Conservation (phyloP, 2,888 invertebrate genomes). For the Pherbina coryleti region DNA sequence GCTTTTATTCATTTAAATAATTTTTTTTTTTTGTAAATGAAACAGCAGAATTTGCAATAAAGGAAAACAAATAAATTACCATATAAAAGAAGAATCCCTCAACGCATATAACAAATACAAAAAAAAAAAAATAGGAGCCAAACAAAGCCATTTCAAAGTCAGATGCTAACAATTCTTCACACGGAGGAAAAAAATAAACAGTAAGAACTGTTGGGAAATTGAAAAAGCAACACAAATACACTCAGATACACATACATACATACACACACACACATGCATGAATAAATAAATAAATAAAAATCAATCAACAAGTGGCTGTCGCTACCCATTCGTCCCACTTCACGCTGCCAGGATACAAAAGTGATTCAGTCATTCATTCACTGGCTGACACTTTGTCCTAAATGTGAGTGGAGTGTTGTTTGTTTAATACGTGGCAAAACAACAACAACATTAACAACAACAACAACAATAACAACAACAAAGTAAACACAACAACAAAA, state of each 20-base stretch:
- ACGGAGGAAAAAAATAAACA: background rate
- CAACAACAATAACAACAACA: too few relatives aligned
- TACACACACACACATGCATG: background rate
- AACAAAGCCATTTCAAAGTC: background rate
- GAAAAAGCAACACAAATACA: background rate
- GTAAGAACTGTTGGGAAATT: background rate
- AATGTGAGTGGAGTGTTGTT: background rate
- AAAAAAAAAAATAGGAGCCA: background rate
- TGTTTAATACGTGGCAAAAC: background rate
- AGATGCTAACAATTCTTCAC: background rate
- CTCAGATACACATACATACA: background rate
- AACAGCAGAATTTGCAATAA: too few relatives aligned
- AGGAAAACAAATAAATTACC: too few relatives aligned
- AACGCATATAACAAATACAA: background rate
- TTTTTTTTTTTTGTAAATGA: too few relatives aligned
- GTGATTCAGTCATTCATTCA: background rate
- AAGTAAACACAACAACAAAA: too few relatives aligned
- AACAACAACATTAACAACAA: background rate
- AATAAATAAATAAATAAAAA: conserved; percentile 28
- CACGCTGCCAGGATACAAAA: background rate
- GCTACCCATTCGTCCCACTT: background rate
- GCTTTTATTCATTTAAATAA: too few relatives aligned
- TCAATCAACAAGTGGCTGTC: conserved; percentile 31
- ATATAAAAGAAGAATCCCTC: background rate
- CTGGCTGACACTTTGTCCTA: background rate